These are phyloP conservation scores for Drosophila rellima DNA, from an alignment of 2,888 invertebrate species.

Conservation along the genomic window DNA sequence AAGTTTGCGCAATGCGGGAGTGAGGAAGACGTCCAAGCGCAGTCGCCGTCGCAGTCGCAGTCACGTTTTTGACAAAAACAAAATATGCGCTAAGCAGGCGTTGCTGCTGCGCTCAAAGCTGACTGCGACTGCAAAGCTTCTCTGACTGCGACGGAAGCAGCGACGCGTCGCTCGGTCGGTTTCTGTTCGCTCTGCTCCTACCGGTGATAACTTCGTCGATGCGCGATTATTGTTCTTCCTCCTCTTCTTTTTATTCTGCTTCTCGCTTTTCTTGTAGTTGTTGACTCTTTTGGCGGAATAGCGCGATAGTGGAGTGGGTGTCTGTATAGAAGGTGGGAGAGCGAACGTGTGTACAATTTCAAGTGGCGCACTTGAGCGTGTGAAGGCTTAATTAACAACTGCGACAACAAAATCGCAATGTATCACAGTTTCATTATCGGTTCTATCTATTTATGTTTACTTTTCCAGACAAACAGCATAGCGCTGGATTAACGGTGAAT, in stretches of 20 bases:
- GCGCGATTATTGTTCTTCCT: constrained; percentile 16
- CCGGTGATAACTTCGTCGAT: constrained; percentile 37
- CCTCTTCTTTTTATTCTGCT: constrained; percentile 20
- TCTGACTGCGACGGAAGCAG: constrained; percentile 15
- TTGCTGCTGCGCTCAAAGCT: constrained; percentile 30
- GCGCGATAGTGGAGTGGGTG: constrained; percentile 42
- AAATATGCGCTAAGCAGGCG: constrained; percentile 23
- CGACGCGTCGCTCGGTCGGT: constrained; percentile 13
- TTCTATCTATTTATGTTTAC: constrained; percentile 44
- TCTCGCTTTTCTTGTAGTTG: constrained; percentile 12
- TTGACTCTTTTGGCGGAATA: constrained; percentile 23
- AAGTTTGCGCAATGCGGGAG: constrained; percentile 38
- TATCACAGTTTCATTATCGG: constrained; percentile 76
- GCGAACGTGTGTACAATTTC: constrained; percentile 37
- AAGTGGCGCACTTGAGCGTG: constrained; percentile 73
- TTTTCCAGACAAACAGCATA: constrained; percentile 2
- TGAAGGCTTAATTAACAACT: constrained; percentile 74
- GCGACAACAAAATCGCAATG: constrained; percentile 49
- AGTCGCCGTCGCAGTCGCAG: constrained; percentile 33
- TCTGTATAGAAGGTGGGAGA: constrained; percentile 3
- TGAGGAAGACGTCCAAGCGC: constrained; percentile 24
- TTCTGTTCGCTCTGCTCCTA: constrained; percentile 28
- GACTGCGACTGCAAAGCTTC: constrained; percentile 15
- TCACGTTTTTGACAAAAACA: constrained; percentile 39
- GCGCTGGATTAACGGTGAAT: constrained; percentile 33